These are phyloP conservation scores for Orientallactaga sibirica DNA, from an alignment of 2,797 vertebrate genomes.

Conservation along the genomic window DNA sequence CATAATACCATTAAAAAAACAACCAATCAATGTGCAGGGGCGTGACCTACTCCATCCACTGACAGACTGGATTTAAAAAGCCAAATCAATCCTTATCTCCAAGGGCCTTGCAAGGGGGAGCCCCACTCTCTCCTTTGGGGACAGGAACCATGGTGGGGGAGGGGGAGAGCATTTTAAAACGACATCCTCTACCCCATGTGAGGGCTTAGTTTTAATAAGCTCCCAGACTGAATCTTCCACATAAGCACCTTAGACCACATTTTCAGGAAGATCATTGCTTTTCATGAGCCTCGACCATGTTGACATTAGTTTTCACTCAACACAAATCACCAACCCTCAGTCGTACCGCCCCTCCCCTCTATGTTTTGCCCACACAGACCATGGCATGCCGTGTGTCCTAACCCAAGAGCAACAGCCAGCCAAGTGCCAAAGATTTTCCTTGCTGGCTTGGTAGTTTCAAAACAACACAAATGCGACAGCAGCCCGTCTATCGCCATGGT, in stretches of 20 bases:
- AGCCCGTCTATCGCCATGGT: neutral
- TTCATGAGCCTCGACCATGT: neutral
- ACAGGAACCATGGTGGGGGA: neutral
- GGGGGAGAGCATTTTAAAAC: neutral
- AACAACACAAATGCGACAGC: conserved; percentile 67
- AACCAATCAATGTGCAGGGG: neutral
- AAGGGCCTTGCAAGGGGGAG: neutral
- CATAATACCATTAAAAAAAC: neutral
- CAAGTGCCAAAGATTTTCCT: conserved; percentile 67
- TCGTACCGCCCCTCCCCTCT: neutral
- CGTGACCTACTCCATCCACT: neutral
- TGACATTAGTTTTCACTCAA: neutral
- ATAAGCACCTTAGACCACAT: neutral
- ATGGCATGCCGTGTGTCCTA: conserved; percentile 22
- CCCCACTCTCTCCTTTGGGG: neutral
- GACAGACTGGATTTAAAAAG: too few species aligned
- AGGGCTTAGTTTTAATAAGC: neutral
- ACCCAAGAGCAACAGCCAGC: conserved; percentile 63
- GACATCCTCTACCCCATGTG: too few species aligned
- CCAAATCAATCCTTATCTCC: neutral
- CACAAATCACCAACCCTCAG: neutral
- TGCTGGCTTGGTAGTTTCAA: conserved; percentile 67
- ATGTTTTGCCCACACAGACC: neutral
- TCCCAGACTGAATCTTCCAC: neutral
- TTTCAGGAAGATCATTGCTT: neutral